phyloP scores from a whole-genome alignment of 2,797 vertebrate species.

The Rhinella marina region DNA sequence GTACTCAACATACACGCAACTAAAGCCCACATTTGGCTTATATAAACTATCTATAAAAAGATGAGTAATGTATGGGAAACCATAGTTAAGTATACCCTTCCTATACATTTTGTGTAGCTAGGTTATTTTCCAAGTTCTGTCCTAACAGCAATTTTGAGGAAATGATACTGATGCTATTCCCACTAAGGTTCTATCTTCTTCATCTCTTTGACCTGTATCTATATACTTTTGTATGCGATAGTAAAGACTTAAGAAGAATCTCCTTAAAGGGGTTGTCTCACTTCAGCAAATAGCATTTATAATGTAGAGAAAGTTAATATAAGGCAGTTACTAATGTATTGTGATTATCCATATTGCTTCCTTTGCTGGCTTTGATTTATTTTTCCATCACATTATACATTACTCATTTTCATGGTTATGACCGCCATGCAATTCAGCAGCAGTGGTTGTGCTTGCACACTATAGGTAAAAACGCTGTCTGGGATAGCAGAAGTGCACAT shows the following conservation, averaged over 20 bases:
- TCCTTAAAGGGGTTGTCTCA: too few relatives aligned
- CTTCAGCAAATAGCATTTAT: too few relatives aligned
- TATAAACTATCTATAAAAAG: background rate
- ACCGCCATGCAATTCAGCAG: too few relatives aligned
- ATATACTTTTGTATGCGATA: background rate
- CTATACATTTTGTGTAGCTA: background rate
- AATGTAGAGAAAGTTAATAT: too few relatives aligned
- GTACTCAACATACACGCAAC: background rate
- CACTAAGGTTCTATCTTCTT: background rate
- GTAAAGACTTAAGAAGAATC: background rate
- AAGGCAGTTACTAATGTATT: too few relatives aligned
- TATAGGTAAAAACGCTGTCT: too few relatives aligned
- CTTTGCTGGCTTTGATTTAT: too few relatives aligned
- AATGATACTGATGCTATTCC: background rate
- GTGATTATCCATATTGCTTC: too few relatives aligned
- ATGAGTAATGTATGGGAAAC: slow-evolving; percentile 1
- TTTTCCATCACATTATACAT: too few relatives aligned
- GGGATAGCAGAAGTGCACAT: too few relatives aligned
- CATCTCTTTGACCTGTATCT: background rate
- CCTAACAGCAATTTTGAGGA: background rate
- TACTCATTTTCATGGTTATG: too few relatives aligned
- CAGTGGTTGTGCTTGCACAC: too few relatives aligned
- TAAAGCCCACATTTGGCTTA: background rate
- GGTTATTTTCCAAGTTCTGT: background rate
- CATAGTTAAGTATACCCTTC: slow-evolving; percentile 3